phyloP scores from a whole-genome alignment of 2,113 vertebrate genomes.

The Okapia johnstoni region DNA sequence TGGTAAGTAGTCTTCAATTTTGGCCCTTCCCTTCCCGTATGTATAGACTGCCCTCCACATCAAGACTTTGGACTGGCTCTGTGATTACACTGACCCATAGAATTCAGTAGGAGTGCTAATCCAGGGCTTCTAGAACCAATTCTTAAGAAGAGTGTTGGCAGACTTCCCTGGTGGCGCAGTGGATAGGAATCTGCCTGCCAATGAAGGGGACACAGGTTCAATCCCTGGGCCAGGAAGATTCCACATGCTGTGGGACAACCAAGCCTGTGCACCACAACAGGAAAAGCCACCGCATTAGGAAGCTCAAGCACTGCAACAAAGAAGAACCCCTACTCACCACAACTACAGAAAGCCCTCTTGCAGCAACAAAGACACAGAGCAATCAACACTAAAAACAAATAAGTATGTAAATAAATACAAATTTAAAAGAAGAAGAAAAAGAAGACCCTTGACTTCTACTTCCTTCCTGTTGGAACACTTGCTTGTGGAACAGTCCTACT shows the following conservation, averaged over 20 bases:
- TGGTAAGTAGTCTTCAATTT: background rate
- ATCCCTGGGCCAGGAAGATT: background rate
- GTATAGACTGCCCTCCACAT: background rate
- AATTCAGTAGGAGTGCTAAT: background rate
- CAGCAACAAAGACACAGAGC: background rate
- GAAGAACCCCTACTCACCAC: background rate
- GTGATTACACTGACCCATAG: background rate
- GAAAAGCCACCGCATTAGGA: background rate
- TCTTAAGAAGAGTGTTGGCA: background rate
- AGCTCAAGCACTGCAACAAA: background rate
- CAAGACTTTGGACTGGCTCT: background rate
- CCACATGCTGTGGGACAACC: background rate
- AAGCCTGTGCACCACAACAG: background rate
- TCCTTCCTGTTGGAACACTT: background rate
- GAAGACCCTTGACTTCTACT: background rate
- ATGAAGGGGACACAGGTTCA: background rate
- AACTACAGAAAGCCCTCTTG: background rate
- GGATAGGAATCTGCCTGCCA: background rate
- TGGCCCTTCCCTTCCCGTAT: background rate
- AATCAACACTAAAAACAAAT: background rate
- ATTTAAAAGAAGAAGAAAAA: background rate
- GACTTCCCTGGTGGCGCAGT: background rate
- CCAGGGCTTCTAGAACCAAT: background rate
- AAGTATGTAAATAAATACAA: background rate
- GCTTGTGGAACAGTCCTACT: background rate